These are phyloP conservation scores for Dermochelys coriacea DNA, from an alignment of 2,797 vertebrate species.

Conservation along the genomic window DNA sequence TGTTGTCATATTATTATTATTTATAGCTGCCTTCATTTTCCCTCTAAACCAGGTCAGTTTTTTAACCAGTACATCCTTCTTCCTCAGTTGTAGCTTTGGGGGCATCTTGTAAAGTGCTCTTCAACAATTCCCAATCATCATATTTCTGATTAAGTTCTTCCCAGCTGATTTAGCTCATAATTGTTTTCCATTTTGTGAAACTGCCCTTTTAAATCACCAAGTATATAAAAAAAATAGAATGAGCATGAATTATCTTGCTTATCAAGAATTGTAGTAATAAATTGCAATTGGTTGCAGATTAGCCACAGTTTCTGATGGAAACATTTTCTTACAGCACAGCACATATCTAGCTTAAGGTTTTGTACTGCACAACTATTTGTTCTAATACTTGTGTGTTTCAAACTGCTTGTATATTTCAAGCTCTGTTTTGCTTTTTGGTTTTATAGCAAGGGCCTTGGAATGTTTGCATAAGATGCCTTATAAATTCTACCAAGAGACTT, in stretches of 20 bases:
- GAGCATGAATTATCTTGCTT: not conserved
- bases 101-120: not conserved
- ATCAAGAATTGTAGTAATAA: not conserved
- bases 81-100: not conserved
- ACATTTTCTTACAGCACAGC: not conserved
- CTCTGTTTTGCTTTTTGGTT: slow-evolving; percentile 7
- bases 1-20: not conserved
- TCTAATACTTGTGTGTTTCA: not conserved
- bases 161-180: not conserved
- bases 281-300: not conserved
- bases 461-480: not conserved
- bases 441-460: slow-evolving; percentile 27
- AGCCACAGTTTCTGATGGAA: not conserved
- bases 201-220: not conserved
- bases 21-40: not conserved
- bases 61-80: not conserved
- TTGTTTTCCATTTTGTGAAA: not conserved
- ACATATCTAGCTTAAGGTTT: not conserved
- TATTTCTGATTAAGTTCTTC: not conserved
- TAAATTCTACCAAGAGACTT: slow-evolving; percentile 40
- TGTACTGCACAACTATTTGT: not conserved
- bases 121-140: not conserved
- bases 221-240: too few relatives aligned
- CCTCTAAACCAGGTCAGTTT: not conserved
- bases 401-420: not conserved